Evolutionary conservation across 1,140 invertebrate genomes (phyloP).

Genomic region (Diachasma alloeum): DNA sequence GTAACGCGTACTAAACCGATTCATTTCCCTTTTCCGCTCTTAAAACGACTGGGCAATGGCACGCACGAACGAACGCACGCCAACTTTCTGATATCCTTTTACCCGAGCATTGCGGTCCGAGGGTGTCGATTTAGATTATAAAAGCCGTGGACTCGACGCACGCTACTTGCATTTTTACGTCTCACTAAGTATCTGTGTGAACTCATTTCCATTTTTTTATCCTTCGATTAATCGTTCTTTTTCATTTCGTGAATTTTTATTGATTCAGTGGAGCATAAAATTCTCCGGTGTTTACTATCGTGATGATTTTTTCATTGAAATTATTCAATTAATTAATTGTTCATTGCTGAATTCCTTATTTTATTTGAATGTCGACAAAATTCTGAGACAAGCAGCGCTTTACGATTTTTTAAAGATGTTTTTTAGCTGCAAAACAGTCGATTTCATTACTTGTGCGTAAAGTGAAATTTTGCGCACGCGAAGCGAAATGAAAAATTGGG

Average conservation of each 20-base stretch:
- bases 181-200: not conserved
- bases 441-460: too few relatives aligned
- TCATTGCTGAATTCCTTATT: too few relatives aligned
- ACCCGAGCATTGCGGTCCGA: not conserved
- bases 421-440: too few relatives aligned
- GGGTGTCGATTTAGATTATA: not conserved
- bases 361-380: too few relatives aligned
- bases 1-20: not conserved
- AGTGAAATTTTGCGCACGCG: too few relatives aligned
- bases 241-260: not conserved
- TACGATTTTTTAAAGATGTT: too few relatives aligned
- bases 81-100: slow-evolving; percentile 3
- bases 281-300: not conserved
- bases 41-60: not conserved
- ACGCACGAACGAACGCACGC: slow-evolving; percentile 1
- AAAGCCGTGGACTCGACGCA: not conserved
- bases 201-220: not conserved
- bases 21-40: slow-evolving; percentile 4
- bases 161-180: not conserved
- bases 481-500: too few relatives aligned
- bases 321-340: too few relatives aligned
- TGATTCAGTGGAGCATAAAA: not conserved
- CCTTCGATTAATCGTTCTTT: not conserved
- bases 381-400: too few relatives aligned
- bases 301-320: too few relatives aligned